These are phyloP conservation scores for Cryptotermes secundus DNA, from an alignment of 1,140 invertebrate genomes.

Conservation along the genomic window DNA sequence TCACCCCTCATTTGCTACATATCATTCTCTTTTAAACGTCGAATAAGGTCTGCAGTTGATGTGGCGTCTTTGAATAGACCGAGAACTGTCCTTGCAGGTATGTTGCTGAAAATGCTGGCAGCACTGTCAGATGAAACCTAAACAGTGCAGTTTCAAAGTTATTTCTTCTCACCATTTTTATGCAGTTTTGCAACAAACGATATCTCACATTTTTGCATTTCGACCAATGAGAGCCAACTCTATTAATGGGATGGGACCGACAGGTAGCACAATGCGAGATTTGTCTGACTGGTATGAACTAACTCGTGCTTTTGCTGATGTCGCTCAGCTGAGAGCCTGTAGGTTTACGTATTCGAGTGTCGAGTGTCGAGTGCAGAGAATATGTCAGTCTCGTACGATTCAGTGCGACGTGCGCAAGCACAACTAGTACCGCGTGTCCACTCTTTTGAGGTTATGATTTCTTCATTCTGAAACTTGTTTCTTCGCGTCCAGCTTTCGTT, in stretches of 20 bases:
- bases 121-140: not conserved
- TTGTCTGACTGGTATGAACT: not conserved
- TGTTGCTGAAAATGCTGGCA: not conserved
- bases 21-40: too few species aligned
- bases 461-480: too few species aligned
- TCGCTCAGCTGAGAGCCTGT: not conserved
- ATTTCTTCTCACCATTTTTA: too few species aligned
- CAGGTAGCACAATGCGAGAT: not conserved
- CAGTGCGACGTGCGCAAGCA: not conserved
- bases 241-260: not conserved
- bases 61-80: too few species aligned
- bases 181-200: not conserved
- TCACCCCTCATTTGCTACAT: too few species aligned
- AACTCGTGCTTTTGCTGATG: not conserved
- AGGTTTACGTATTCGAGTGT: not conserved
- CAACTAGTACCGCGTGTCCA: not conserved
- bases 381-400: not conserved
- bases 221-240: not conserved
- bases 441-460: too few species aligned
- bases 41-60: too few species aligned
- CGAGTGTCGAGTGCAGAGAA: not conserved
- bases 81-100: too few species aligned
- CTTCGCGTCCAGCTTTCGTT: too few species aligned
- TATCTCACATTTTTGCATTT: not conserved
- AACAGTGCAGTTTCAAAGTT: too few species aligned